phyloP scores from a whole-genome alignment of 2,113 vertebrate genomes.

The Argyrosomus japonicus region DNA sequence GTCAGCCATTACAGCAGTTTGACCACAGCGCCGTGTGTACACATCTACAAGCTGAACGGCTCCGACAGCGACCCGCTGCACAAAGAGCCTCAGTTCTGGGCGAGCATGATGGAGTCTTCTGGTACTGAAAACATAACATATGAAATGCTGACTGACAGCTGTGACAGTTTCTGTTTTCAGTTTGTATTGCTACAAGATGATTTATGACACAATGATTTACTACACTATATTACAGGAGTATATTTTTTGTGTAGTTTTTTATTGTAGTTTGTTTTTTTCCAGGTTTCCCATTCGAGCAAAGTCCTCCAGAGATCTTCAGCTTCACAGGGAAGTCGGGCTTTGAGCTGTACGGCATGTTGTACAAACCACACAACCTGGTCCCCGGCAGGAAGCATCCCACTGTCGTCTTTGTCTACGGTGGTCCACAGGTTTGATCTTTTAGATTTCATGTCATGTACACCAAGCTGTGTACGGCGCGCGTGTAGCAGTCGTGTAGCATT shows the following conservation, averaged over 20 bases:
- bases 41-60: slow-evolving; percentile 92
- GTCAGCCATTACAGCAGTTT: slow-evolving; percentile 96
- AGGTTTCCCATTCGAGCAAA: slow-evolving; percentile 89
- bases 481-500: background rate
- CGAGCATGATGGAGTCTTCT: slow-evolving; percentile 96
- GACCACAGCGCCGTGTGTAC: slow-evolving; percentile 90
- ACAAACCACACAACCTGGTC: slow-evolving; percentile 91
- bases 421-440: slow-evolving; percentile 89
- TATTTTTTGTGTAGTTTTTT: background rate
- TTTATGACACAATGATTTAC: too few species aligned
- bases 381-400: slow-evolving; percentile 94
- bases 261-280: background rate
- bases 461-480: too few species aligned
- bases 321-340: slow-evolving; percentile 90
- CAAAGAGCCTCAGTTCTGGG: slow-evolving; percentile 94
- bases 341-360: slow-evolving; percentile 93
- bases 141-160: too few species aligned
- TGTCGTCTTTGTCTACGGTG: slow-evolving; percentile 94
- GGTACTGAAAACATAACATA: slow-evolving; percentile 73
- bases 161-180: background rate
- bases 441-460: background rate
- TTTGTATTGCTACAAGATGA: background rate
- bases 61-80: slow-evolving; percentile 88
- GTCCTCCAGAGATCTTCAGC: slow-evolving; percentile 93
- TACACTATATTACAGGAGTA: background rate